These are phyloP conservation scores for Ammodytes dubius DNA, from an alignment of 2,113 vertebrate genomes.

Conservation along the genomic window DNA sequence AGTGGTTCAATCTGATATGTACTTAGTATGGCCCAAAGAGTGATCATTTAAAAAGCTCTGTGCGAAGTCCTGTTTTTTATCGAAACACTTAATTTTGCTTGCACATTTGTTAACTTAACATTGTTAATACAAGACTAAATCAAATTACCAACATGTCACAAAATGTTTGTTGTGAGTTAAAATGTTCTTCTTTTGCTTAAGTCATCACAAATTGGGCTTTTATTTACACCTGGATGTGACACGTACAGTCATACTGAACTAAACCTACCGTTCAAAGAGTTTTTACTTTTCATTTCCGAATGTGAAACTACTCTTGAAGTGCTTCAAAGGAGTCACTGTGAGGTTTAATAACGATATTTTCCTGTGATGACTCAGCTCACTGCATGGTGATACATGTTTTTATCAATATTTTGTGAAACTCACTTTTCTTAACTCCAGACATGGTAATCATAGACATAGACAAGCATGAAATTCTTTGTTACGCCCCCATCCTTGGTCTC, in stretches of 20 bases:
- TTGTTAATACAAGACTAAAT: neutral
- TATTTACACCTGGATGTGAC: neutral
- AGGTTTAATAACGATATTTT: slow-evolving; percentile 29
- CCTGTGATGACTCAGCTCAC: slow-evolving; percentile 33
- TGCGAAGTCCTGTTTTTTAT: neutral
- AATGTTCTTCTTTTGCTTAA: neutral
- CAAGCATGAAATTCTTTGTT: slow-evolving; percentile 66
- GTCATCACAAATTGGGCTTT: neutral
- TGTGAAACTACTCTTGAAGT: slow-evolving; percentile 40
- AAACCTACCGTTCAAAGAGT: neutral
- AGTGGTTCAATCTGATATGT: too few relatives aligned
- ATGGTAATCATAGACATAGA: slow-evolving; percentile 42
- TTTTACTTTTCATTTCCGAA: slow-evolving; percentile 3
- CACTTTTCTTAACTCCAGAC: slow-evolving; percentile 36
- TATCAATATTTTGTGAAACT: slow-evolving; percentile 50
- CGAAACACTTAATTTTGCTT: neutral
- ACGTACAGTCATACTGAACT: neutral
- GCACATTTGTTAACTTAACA: neutral
- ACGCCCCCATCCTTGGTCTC: slow-evolving; percentile 28
- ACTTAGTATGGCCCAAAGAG: too few relatives aligned
- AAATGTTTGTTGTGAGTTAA: neutral
- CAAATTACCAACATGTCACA: neutral
- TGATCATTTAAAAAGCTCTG: neutral
- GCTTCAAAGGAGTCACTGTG: slow-evolving; percentile 28
- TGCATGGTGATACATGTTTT: slow-evolving; percentile 28